Evolutionary conservation across 1,140 invertebrate genomes (phyloP), one percentile per base, ranked within the genome.

Genomic region (Caenorhabditis briggsae): DNA sequence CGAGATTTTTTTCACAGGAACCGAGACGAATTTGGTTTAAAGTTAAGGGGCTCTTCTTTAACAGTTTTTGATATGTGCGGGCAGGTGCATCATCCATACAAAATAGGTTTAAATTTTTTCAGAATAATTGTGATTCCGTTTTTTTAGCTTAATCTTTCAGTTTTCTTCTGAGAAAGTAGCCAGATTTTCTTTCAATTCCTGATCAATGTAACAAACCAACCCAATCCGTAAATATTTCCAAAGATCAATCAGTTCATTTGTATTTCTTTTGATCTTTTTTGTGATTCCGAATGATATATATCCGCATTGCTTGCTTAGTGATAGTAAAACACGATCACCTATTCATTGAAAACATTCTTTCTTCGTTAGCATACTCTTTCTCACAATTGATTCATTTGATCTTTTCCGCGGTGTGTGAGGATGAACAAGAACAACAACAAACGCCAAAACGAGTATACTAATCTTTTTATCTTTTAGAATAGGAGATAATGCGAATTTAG

Each of bases 201-300:
- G n/a, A n/a, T n/a, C n/a, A n/a, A n/a, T n/a, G n/a, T n/a, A n/a
- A n/a, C 33, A 33, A 33, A 33, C 3, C 33, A 33, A 33, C 33
- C 33, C 33, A 11, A 16, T 14, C 12, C 50, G 50, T 16, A 53
- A 11, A 16, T 20, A 33, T 18, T 25, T 43, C 20, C 33, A 43
- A 70, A 70, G 64, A 70, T 70, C 64, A 70, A 43, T 70, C 33
- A 11, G 64, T 70, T 70, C 64, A 70, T 70, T 53, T n/a, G 56
- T n/a, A 25, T 61, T 61, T 61, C 59, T 61, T 61, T 70, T 70
- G 64, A 70, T 70, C 64, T 70, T 70, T 70, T 70, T 70, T 70
- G 11, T 12, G 43, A 43, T 14, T 6, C n/a, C 23, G 16, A 64
- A 64, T 14, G 25, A 25, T 33, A 46, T 33, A 70, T 43, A 70